Base-by-base conservation (phyloP, 2,888 invertebrate species). In the Platycheirus albimanus region DNA sequence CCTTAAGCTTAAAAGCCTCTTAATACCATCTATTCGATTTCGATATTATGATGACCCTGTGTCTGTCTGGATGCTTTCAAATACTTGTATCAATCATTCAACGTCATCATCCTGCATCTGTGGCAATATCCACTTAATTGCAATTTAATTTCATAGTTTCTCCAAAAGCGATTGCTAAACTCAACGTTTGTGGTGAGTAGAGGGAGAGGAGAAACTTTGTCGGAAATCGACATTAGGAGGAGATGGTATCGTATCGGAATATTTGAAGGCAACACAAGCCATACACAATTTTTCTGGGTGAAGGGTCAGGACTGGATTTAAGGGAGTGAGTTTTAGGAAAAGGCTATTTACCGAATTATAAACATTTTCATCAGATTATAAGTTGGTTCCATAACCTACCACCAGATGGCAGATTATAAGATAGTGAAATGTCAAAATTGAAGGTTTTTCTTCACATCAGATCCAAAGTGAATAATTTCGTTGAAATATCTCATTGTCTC, bases 71-170 rank as follows among this genome's bases (percentile, higher is more conserved):
- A 5, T 52, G 38, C 80, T 51, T 56, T 52, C 41, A 51, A 24
- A 36, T 51, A 66, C 28, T 64, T 66, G 56, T 47, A 67, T 72
- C 72, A 69, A 83, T 83, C 83, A 78, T 69, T 72, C 67, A 72
- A 72, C 63, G 54, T 69, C 77, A 63, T 69, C 77, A 67, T 71
- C 54, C 52, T 61, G 10, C 78, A 83, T 78, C 49, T 69, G 64
- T 72, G 54, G 72, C 75, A 83, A 58, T 83, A 69, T 83, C 72
- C 74, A 74, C 72, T 78, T 69, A 83, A 74, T 78, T 78, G 78
- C 78, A 78, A 78, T 83, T 78, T 69, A 69, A 83, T 83, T 83
- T 70, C 45, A 78, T 77, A 69, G 72, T 72, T 72, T 67, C 72
- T 51, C 51, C n/a, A n/a, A 72, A 72, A 72, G 74, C 72, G 69